Conservation (phyloP, 2,113 vertebrate species). For the Megaceryle torquata region DNA sequence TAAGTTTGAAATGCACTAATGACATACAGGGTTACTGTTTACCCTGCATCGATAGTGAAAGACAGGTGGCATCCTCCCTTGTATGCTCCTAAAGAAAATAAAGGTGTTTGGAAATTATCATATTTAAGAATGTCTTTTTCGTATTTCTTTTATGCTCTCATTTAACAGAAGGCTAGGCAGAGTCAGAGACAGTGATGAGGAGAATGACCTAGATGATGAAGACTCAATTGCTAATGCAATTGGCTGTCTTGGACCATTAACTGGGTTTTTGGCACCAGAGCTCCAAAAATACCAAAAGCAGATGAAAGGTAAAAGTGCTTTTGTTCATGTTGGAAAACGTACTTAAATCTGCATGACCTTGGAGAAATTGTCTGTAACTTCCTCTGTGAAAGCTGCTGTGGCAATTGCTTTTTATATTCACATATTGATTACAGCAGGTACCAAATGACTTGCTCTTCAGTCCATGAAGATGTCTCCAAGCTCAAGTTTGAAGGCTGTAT, state of each 20-base stretch:
- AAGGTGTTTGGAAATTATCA: not conserved
- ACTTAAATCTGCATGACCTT: not conserved
- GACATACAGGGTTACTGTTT: not conserved
- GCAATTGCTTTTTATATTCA: not conserved
- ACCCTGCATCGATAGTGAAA: not conserved
- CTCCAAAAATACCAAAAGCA: conserved; percentile 92
- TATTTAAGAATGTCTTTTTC: not conserved
- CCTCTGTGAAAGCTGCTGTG: not conserved
- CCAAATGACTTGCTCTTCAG: not conserved
- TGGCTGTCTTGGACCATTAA: conserved; percentile 92
- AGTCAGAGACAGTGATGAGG: conserved; percentile 91
- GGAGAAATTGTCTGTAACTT: not conserved
- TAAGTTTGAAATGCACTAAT: conserved; percentile 58
- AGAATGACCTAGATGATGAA: conserved; percentile 90
- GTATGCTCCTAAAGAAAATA: not conserved
- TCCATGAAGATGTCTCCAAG: not conserved
- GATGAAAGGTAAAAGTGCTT: conserved; percentile 83
- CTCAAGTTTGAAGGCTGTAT: not conserved
- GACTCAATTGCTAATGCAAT: conserved; percentile 86
- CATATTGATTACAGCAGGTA: not conserved
- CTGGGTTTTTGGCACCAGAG: conserved; percentile 90
- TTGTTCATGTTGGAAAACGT: not conserved
- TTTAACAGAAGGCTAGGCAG: conserved; percentile 75
- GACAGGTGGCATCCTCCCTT: not conserved
- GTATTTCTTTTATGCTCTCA: not conserved